A percentile compares a stretch with the other conserved stretches of the same genome.
These are phyloP conservation scores for Pristionchus arcanus DNA, from an alignment of 2,888 invertebrate species.

Conservation along the genomic window DNA sequence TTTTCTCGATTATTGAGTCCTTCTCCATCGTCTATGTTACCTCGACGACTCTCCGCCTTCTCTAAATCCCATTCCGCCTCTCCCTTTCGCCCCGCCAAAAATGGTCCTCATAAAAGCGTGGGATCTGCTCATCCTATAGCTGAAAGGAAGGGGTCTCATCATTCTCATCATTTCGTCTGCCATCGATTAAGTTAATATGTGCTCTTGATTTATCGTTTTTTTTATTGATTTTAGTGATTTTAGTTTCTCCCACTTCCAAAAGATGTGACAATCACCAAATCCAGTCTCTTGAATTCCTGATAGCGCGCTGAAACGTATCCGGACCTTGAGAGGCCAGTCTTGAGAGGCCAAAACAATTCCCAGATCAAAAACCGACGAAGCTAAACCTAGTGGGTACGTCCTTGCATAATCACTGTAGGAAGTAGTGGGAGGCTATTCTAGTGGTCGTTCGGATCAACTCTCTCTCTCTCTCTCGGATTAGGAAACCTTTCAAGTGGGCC, in stretches of 20 bases:
- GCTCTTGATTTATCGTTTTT: not conserved
- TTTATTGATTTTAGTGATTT: not conserved
- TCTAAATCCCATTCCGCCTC: not conserved
- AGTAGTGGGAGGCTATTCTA: not conserved
- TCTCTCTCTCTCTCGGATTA: conserved; percentile 15
- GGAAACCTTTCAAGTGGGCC: not conserved
- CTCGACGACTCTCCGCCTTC: not conserved
- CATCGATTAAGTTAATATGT: not conserved
- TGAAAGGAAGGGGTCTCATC: too few relatives aligned
- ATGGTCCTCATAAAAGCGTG: not conserved
- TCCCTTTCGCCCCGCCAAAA: not conserved
- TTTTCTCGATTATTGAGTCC: not conserved
- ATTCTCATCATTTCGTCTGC: not conserved
- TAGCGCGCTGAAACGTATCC: not conserved
- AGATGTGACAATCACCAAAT: not conserved
- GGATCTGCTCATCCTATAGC: not conserved
- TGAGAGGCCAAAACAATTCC: too few relatives aligned
- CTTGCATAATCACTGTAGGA: not conserved
- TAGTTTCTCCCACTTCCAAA: not conserved
- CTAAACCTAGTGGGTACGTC: not conserved
- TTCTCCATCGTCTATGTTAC: not conserved
- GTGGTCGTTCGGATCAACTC: not conserved
- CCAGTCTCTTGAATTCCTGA: not conserved
- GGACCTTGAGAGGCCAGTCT: not conserved
- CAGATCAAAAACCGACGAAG: too few relatives aligned